Conservation (phyloP, 2,113 vertebrate species). For the Gnathonemus echidnorhynchus region DNA sequence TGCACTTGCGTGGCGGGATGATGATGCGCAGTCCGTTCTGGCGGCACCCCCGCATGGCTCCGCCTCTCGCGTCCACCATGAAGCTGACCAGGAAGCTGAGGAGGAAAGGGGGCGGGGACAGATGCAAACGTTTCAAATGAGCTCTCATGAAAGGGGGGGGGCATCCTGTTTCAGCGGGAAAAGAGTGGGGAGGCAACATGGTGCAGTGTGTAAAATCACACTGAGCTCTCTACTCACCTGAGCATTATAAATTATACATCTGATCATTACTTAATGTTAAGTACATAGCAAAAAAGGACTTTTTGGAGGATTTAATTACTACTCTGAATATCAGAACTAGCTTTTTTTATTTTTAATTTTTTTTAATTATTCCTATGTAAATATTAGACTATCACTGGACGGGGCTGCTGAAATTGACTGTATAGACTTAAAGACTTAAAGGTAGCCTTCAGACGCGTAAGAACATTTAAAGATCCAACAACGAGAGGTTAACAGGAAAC, state of each 20-base stretch:
- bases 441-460: background rate
- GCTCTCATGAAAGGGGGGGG: background rate
- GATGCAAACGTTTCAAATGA: background rate
- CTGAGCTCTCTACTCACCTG: background rate
- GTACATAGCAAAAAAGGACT: background rate
- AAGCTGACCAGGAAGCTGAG: slow-evolving; percentile 97
- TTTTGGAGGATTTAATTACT: background rate
- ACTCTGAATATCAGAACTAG: background rate
- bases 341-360: background rate
- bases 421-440: background rate
- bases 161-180: background rate
- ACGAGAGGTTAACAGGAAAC: background rate
- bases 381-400: background rate
- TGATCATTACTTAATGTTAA: background rate
- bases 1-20: slow-evolving; percentile 89
- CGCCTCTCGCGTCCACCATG: slow-evolving; percentile 96
- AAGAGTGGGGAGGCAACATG: background rate
- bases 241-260: background rate
- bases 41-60: slow-evolving; percentile 91
- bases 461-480: background rate
- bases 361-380: background rate
- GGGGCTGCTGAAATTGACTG: background rate
- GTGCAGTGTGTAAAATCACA: background rate
- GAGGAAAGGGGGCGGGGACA: background rate
- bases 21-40: slow-evolving; percentile 93